Evolutionary conservation across 2,888 invertebrate genomes (phyloP).

Genomic region (Xylota sylvarum): DNA sequence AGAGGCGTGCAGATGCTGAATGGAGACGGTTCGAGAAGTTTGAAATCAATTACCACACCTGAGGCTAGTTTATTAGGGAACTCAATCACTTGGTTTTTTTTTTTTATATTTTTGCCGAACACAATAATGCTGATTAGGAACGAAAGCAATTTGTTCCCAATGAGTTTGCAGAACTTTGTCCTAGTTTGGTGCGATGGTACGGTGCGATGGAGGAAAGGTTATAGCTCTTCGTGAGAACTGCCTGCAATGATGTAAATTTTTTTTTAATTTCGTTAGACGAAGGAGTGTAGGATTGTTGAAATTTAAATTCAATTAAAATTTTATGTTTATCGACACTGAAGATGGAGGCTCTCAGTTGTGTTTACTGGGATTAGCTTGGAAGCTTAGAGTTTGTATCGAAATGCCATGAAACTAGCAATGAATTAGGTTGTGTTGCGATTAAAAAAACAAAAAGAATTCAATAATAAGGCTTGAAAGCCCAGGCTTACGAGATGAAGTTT

Average conservation of each 20-base stretch:
- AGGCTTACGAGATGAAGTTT: too few species aligned
- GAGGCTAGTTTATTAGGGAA: conserved; percentile 39
- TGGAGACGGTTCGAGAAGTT: conserved; percentile 49
- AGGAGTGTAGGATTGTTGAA: background rate
- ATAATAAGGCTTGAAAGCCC: too few species aligned
- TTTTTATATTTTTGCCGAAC: background rate
- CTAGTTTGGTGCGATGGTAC: conserved; percentile 20
- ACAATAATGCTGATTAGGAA: conserved; percentile 58
- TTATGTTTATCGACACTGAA: background rate
- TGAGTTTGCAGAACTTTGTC: conserved; percentile 53
- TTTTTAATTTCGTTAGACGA: background rate
- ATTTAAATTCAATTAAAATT: background rate
- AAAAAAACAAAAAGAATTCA: too few species aligned
- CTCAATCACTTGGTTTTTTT: conserved; percentile 1
- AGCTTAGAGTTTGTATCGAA: too few species aligned
- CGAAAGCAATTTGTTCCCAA: conserved; percentile 60
- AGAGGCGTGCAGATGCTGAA: conserved; percentile 32
- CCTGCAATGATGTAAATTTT: background rate
- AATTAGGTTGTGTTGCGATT: too few species aligned
- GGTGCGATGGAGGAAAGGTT: conserved; percentile 5
- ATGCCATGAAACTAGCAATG: too few species aligned
- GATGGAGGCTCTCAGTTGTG: background rate
- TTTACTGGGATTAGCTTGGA: too few species aligned
- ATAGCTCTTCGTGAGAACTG: conserved; percentile 20
- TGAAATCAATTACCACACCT: conserved; percentile 70